Conservation (phyloP, 2,888 invertebrate genomes). For the Chirona hameri region DNA sequence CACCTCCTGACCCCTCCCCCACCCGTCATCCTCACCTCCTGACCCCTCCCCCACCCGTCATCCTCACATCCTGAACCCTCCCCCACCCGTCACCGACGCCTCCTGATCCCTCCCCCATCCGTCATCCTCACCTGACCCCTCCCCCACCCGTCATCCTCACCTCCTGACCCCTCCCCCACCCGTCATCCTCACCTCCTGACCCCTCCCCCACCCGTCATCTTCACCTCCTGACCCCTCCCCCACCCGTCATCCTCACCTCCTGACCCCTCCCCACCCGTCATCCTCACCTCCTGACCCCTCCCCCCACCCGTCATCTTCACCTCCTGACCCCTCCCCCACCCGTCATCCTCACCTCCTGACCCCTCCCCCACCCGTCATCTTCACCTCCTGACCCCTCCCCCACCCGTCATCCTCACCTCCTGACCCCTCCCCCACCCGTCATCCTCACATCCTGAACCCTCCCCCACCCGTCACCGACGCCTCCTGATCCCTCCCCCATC, state of each 20-base stretch:
- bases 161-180: background rate
- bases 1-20: background rate
- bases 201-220: too few species aligned
- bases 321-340: background rate
- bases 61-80: background rate
- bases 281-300: background rate
- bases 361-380: too few species aligned
- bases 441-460: background rate
- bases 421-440: too few species aligned
- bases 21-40: background rate
- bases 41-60: too few species aligned
- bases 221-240: background rate
- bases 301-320: background rate
- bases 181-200: background rate
- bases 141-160: background rate
- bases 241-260: background rate
- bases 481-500: background rate
- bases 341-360: background rate
- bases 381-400: background rate
- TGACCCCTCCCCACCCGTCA: too few species aligned
- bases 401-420: background rate
- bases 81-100: background rate
- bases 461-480: background rate
- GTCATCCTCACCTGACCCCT: background rate
- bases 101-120: background rate